Conservation (phyloP, 2,113 vertebrate species). For the Porphyrio hochstetteri region DNA sequence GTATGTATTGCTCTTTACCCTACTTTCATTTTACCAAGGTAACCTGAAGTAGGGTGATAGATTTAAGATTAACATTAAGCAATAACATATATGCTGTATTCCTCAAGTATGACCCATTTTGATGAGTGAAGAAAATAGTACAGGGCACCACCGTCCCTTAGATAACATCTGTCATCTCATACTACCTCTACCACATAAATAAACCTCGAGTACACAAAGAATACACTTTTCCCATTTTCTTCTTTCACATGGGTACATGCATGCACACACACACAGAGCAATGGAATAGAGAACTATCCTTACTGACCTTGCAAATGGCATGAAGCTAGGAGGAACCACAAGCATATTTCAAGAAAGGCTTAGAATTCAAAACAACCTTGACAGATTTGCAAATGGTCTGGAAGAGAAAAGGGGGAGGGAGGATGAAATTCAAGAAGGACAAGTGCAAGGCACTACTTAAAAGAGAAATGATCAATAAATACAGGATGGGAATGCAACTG, state of each 20-base stretch:
- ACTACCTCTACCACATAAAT: neutral
- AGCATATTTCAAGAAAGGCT: neutral
- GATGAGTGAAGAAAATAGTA: neutral
- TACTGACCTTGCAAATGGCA: neutral
- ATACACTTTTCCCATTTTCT: neutral
- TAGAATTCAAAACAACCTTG: slow-evolving; percentile 13
- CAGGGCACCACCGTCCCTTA: neutral
- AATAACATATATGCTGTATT: neutral
- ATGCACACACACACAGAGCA: neutral
- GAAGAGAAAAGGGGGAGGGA: neutral
- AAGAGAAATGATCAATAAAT: slow-evolving; percentile 15
- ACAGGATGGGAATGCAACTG: neutral
- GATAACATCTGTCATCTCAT: neutral
- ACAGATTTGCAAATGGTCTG: neutral
- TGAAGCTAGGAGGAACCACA: neutral
- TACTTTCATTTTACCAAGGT: neutral
- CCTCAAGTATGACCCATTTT: neutral
- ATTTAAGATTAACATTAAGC: neutral
- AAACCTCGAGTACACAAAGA: neutral
- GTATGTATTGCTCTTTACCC: neutral
- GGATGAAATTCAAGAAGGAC: neutral
- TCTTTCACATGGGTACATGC: neutral
- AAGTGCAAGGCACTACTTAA: neutral
- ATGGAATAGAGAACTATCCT: neutral
- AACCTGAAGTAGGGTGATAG: neutral